phyloP scores from a whole-genome alignment of 2,888 invertebrate species.

The Mythimna vitellina region DNA sequence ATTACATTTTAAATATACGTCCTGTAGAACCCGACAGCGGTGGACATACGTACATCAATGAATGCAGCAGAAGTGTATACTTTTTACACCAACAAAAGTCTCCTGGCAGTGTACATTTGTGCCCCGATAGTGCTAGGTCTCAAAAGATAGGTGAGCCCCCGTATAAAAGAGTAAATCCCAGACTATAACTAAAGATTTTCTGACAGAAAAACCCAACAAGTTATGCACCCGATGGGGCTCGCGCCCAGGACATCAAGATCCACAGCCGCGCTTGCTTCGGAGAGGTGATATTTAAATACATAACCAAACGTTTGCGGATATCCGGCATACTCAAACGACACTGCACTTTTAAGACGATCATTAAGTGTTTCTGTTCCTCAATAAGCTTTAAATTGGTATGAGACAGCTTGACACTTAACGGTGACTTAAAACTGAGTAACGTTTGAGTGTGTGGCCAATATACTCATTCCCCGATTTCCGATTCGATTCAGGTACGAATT shows the following conservation, averaged over 20 bases:
- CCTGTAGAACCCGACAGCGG: neutral
- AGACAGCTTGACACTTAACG: neutral
- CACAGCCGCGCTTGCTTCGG: conserved; percentile 53
- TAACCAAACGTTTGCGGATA: conserved; percentile 13
- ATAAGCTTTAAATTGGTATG: neutral
- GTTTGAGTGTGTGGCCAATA: neutral
- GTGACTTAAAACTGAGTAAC: neutral
- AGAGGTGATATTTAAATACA: conserved; percentile 54
- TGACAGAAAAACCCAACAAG: conserved; percentile 60
- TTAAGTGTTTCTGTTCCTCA: neutral
- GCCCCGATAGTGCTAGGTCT: conserved; percentile 8
- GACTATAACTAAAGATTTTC: conserved; percentile 58
- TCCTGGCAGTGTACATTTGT: neutral
- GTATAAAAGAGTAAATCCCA: conserved; percentile 2
- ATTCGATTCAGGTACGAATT: too few species aligned
- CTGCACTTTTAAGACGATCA: neutral
- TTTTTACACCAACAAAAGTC: neutral
- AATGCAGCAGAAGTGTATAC: neutral
- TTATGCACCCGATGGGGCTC: conserved; percentile 55
- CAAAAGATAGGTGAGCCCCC: conserved; percentile 3
- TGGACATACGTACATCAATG: neutral
- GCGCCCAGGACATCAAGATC: conserved; percentile 55
- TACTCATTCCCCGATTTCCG: too few species aligned
- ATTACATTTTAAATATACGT: conserved; percentile 9
- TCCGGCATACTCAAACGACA: neutral